Evolutionary conservation across 2,888 invertebrate species (phyloP).

Genomic region (Melanchra persicariae): DNA sequence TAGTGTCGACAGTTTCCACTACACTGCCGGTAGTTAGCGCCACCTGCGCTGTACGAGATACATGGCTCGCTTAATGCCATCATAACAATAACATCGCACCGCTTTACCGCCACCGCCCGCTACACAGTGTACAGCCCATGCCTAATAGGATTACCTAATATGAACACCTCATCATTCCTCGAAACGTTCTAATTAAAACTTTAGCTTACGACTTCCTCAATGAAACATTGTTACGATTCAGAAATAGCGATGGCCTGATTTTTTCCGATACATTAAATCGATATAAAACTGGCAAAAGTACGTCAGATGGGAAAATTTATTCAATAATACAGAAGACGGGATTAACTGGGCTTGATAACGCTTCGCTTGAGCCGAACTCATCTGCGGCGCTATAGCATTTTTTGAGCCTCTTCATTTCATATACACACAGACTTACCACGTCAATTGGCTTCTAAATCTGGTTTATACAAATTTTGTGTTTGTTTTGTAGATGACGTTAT

Average conservation of each 20-base stretch:
- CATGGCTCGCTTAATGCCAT: constrained; percentile 74
- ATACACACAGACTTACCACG: constrained; percentile 72
- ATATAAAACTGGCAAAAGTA: constrained; percentile 77
- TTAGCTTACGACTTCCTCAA: constrained; percentile 51
- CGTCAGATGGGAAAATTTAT: constrained; percentile 83
- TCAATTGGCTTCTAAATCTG: constrained; percentile 68
- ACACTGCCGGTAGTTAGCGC: constrained; percentile 76
- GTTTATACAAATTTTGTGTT: constrained; percentile 64
- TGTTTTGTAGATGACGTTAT: constrained; percentile 66
- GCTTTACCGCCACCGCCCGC: constrained; percentile 67
- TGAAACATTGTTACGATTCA: constrained; percentile 62
- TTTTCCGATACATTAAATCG: constrained; percentile 82
- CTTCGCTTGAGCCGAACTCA: constrained; percentile 83
- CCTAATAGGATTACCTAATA: constrained; percentile 69
- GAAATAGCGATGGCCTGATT: constrained; percentile 66
- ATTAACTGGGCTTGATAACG: constrained; percentile 86
- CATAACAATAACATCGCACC: constrained; percentile 78
- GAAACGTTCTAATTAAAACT: constrained; percentile 59
- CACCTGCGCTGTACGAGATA: constrained; percentile 77
- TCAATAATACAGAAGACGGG: constrained; percentile 87
- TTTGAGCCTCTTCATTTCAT: constrained; percentile 80
- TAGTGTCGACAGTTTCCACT: constrained; percentile 72
- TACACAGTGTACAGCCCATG: constrained; percentile 67
- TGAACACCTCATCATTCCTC: constrained; percentile 64
- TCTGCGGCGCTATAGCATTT: constrained; percentile 80